These are phyloP conservation scores for Heptranchias perlo DNA, from an alignment of 2,113 vertebrate genomes.

Conservation along the genomic window DNA sequence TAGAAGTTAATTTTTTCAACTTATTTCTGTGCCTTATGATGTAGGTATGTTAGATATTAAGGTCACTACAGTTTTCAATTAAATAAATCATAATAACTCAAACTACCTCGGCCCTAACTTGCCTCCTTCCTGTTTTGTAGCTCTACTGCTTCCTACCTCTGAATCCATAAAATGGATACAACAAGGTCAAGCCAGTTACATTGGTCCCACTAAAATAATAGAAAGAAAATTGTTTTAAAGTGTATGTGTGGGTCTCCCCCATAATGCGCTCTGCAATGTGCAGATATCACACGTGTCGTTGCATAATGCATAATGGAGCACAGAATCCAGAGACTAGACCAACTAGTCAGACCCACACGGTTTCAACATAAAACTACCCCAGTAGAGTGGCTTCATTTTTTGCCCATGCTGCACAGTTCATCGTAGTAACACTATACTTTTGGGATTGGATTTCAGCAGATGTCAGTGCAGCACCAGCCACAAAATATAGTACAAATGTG, in stretches of 20 bases:
- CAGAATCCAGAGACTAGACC: background rate
- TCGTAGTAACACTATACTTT: conserved; percentile 26
- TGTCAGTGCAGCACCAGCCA: conserved; percentile 31
- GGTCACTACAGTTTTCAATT: background rate
- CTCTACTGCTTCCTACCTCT: background rate
- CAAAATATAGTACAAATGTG: conserved; percentile 19
- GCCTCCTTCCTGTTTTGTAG: background rate
- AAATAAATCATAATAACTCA: background rate
- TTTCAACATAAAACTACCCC: background rate
- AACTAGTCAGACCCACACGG: background rate
- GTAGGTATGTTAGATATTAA: background rate
- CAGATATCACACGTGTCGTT: background rate
- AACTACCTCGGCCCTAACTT: background rate
- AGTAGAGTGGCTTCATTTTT: background rate
- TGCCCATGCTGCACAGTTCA: background rate
- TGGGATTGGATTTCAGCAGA: conserved; percentile 33
- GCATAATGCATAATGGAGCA: background rate
- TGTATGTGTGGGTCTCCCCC: background rate
- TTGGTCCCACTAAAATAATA: background rate
- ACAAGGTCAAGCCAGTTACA: background rate
- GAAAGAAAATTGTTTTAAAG: background rate
- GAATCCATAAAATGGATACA: background rate
- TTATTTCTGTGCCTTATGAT: background rate
- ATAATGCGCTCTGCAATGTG: background rate
- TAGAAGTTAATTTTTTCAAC: background rate